These are phyloP conservation scores for Dipodomys merriami DNA, from an alignment of 2,113 vertebrate species.

Conservation along the genomic window DNA sequence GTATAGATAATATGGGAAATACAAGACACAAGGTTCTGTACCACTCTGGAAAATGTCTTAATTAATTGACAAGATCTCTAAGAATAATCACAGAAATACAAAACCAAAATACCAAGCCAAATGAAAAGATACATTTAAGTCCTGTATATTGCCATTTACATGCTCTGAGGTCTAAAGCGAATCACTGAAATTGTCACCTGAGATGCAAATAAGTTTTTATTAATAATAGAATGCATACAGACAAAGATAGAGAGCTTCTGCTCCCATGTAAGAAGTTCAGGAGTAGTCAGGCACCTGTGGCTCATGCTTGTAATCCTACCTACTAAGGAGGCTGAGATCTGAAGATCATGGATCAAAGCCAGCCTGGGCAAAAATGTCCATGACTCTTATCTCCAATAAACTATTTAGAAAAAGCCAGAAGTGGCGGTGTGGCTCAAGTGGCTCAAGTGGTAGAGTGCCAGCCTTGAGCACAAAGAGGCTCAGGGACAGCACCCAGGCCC, in stretches of 20 bases:
- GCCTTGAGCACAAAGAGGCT: too few relatives aligned
- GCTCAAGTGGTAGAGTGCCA: too few relatives aligned
- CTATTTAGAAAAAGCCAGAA: too few relatives aligned
- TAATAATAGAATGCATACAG: background rate
- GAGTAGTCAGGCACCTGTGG: too few relatives aligned
- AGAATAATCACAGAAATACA: background rate
- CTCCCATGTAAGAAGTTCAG: background rate
- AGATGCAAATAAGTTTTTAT: background rate
- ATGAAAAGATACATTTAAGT: background rate
- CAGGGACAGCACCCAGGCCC: too few relatives aligned
- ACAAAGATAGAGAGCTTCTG: background rate
- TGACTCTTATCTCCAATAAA: too few relatives aligned
- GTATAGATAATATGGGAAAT: background rate
- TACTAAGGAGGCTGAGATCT: too few relatives aligned
- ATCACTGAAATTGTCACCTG: background rate
- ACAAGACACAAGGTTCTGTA: background rate
- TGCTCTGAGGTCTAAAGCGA: background rate
- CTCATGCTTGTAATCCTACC: too few relatives aligned
- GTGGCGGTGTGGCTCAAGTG: too few relatives aligned
- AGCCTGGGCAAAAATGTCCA: too few relatives aligned
- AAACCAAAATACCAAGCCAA: background rate
- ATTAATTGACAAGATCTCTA: slow-evolving; percentile 42
- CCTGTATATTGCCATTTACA: background rate
- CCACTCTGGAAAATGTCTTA: slow-evolving; percentile 23
- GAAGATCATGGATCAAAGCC: too few relatives aligned